Evolutionary conservation across 1,140 invertebrate species (phyloP).

Genomic region (Belonocnema kinseyi): DNA sequence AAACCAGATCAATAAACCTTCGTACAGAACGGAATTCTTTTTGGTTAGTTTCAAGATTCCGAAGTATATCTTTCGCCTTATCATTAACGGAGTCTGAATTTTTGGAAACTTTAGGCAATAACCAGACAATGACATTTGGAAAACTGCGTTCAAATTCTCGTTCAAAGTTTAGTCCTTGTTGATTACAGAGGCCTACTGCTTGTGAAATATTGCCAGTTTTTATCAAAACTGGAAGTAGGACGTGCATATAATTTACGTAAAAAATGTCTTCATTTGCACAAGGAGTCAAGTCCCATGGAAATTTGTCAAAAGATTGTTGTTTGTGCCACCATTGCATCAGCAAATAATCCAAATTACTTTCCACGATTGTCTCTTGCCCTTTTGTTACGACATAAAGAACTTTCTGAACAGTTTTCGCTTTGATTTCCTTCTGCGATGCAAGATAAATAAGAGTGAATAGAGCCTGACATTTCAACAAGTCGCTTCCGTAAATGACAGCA

Average conservation of each 20-base stretch:
- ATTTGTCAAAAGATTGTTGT: constrained; percentile 53
- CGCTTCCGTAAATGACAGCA: constrained; percentile 43
- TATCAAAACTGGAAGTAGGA: constrained; percentile 43
- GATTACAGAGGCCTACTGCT: constrained; percentile 56
- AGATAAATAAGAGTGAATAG: constrained; percentile 39
- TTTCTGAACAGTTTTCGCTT: not conserved
- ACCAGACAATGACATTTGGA: constrained; percentile 59
- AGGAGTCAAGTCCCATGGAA: constrained; percentile 68
- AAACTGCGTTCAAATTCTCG: constrained; percentile 67
- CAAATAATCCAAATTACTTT: constrained; percentile 68
- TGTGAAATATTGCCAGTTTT: constrained; percentile 37
- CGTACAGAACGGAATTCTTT: constrained; percentile 48
- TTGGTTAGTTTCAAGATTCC: constrained; percentile 45
- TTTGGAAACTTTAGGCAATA: constrained; percentile 48
- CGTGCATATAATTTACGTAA: constrained; percentile 65
- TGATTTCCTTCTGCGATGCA: constrained; percentile 37
- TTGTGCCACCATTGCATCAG: constrained; percentile 55
- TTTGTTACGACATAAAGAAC: constrained; percentile 36
- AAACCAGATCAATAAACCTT: constrained; percentile 53
- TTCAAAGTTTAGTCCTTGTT: constrained; percentile 56
- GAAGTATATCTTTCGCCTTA: constrained; percentile 6
- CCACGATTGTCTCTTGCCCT: constrained; percentile 47
- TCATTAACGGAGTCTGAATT: not conserved
- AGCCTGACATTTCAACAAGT: constrained; percentile 34
- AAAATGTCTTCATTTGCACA: constrained; percentile 68